Percentiles rank a stretch among this genome's conserved stretches.
Conservation (phyloP, 2,113 vertebrate genomes). For the Rhea pennata region DNA sequence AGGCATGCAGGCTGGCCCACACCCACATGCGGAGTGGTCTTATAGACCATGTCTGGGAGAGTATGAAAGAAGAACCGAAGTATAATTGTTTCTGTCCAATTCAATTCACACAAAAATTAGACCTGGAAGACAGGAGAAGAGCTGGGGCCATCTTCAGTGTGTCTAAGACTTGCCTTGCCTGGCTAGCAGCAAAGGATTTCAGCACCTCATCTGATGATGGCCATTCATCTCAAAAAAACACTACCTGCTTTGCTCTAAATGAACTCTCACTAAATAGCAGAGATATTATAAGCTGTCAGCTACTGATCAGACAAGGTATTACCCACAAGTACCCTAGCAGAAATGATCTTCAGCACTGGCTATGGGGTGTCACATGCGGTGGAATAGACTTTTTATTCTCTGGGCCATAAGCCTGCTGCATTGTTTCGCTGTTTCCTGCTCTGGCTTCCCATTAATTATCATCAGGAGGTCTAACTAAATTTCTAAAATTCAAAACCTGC, state of each 20-base stretch:
- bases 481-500: not conserved
- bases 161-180: not conserved
- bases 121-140: not conserved
- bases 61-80: not conserved
- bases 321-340: not conserved
- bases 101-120: not conserved
- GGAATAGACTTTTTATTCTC: not conserved
- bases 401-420: not conserved
- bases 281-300: constrained; percentile 7
- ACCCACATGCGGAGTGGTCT: not conserved
- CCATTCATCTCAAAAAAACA: not conserved
- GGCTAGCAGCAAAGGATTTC: not conserved
- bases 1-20: not conserved
- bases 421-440: not conserved
- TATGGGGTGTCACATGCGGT: not conserved
- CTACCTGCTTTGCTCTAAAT: not conserved
- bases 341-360: not conserved
- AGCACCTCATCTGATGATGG: not conserved
- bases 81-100: not conserved
- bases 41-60: not conserved
- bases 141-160: not conserved
- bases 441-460: not conserved
- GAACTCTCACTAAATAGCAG: not conserved
- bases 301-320: not conserved
- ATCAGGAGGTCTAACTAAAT: not conserved